Evolutionary conservation across 2,888 invertebrate species (phyloP), one percentile per base, ranked within the genome.

Genomic region (Pelosia muscerda): DNA sequence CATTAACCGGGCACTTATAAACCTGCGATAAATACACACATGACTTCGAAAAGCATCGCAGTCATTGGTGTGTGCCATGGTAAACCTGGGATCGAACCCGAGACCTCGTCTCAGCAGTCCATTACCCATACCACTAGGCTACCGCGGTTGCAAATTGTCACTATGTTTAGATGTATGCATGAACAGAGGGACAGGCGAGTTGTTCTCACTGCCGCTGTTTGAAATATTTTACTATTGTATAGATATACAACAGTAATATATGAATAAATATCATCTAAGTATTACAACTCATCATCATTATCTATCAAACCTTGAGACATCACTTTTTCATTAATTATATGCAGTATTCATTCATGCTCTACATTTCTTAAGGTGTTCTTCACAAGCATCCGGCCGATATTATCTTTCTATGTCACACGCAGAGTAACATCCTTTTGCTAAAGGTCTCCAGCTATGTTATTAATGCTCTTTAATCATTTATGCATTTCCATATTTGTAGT

Each of bases 351-450:
- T 63, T 72, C 61, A 60, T 64, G 58, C 59, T 56, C 65, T 65
- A 63, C 58, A 73, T 71, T 73, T 67, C 68, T 71, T 42, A 79
- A 59, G 38, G 54, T 53, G 70, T 42, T 38, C 65, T 66, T 70
- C 72, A 66, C 28, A 62, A 65, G 66, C 63, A 77, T 75, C 68
- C 71, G 60, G 62, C 26, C 55, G 79, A 71, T 70, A 59, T 63
- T 15, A 77, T 79, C 65, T 77, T 65, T 68, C 63, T 66, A 70
- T 79, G 72, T 31, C 61, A 69, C 65, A 56, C 66, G 60, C 58
- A 61, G 22, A 63, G 25, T 54, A 19, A 59, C 61, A 70, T 73
- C 68, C 72, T 71, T 71, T 63, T 66, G 22, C 25, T 42, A 61
- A 69, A 71, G 73, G 71, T 75, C 71, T 56, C 22, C 42, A 19